Conservation (phyloP, 2,888 invertebrate species). For the Hypomecis atomaria region DNA sequence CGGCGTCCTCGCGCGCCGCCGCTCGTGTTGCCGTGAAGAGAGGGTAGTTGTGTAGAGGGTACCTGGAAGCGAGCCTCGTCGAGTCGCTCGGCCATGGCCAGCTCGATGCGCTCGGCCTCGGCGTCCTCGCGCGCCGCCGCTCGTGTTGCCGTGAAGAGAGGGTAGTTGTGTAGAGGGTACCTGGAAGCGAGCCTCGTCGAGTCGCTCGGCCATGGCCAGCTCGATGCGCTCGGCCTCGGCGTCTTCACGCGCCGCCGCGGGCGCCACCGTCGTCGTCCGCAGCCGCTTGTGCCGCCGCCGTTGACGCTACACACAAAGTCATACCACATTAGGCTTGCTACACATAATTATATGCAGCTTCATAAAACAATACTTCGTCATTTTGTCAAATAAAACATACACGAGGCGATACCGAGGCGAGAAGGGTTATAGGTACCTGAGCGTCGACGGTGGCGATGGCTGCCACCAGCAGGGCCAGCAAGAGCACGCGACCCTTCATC, state of each 20-base stretch:
- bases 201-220: constrained; percentile 70
- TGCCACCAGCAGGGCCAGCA: constrained; percentile 70
- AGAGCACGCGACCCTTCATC: constrained; percentile 68
- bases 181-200: constrained; percentile 74
- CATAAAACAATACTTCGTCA: no score
- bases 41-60: constrained; percentile 11
- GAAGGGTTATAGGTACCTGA: constrained; percentile 51
- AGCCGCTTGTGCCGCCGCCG: constrained; percentile 69
- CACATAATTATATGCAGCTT: no score
- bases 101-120: constrained; percentile 72
- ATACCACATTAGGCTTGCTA: not conserved
- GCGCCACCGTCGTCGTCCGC: constrained; percentile 65
- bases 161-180: constrained; percentile 44
- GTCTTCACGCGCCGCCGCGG: constrained; percentile 56
- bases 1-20: constrained; percentile 58
- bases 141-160: constrained; percentile 16
- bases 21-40: constrained; percentile 20
- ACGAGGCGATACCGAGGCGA: no score
- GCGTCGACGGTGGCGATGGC: constrained; percentile 68
- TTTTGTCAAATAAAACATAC: no score
- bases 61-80: constrained; percentile 77
- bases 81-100: constrained; percentile 69
- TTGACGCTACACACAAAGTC: constrained; percentile 49
- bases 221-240: constrained; percentile 71
- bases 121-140: constrained; percentile 56